These are phyloP conservation scores for Calameuta filiformis DNA, from an alignment of 2,888 invertebrate species.

Conservation along the genomic window DNA sequence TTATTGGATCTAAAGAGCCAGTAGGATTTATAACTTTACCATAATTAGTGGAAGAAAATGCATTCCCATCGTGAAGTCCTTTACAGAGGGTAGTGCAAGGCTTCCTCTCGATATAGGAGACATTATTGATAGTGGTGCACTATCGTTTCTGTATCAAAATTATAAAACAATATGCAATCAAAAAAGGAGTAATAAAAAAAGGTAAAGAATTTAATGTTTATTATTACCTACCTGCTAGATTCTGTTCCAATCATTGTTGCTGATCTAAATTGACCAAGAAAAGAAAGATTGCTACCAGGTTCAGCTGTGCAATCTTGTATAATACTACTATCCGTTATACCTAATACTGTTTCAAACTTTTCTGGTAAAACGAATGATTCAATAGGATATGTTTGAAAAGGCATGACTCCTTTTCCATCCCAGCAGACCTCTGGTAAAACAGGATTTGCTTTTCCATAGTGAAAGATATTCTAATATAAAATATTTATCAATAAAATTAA, in stretches of 20 bases:
- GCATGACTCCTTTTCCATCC: slow-evolving; percentile 34
- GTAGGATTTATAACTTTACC: slow-evolving; percentile 24
- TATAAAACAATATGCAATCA: background rate
- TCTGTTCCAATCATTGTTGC: slow-evolving; percentile 29
- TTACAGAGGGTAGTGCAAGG: slow-evolving; percentile 10
- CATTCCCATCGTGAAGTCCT: slow-evolving; percentile 26
- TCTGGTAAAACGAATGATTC: slow-evolving; percentile 51
- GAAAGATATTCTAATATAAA: slow-evolving; percentile 49
- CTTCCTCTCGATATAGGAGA: slow-evolving; percentile 17
- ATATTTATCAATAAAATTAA: background rate
- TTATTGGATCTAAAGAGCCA: background rate
- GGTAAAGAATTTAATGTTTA: background rate
- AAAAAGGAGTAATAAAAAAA: slow-evolving; percentile 5
- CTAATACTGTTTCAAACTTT: slow-evolving; percentile 49
- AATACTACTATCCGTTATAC: slow-evolving; percentile 29
- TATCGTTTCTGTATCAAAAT: slow-evolving; percentile 13
- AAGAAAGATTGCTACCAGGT: slow-evolving; percentile 35
- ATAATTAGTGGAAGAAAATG: slow-evolving; percentile 34
- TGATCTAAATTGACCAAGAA: slow-evolving; percentile 37
- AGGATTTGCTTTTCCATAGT: slow-evolving; percentile 49
- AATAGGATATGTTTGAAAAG: slow-evolving; percentile 54
- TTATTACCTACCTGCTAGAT: slow-evolving; percentile 33
- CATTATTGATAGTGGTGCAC: slow-evolving; percentile 15
- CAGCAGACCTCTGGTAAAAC: slow-evolving; percentile 41
- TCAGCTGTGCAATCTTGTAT: slow-evolving; percentile 24